Evolutionary conservation across 2,113 vertebrate genomes (phyloP).

Genomic region (Mirounga angustirostris): DNA sequence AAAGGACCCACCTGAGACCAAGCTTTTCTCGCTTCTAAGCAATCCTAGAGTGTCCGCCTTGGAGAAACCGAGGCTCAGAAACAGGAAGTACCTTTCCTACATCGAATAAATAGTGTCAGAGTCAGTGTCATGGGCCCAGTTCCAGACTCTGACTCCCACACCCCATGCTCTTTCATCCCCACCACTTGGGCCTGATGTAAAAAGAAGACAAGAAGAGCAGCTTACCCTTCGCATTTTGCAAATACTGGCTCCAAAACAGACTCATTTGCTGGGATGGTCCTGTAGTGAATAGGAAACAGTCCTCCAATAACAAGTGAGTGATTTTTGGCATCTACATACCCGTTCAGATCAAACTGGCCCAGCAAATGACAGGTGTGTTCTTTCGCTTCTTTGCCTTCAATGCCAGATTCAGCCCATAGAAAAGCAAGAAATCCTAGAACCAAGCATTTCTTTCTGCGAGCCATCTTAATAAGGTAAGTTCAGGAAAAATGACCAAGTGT

Average conservation of each 20-base stretch:
- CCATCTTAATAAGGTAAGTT: conserved; percentile 33
- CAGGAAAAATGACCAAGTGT: conserved; percentile 44
- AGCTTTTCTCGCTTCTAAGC: not conserved
- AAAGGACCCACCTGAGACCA: not conserved
- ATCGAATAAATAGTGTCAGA: not conserved
- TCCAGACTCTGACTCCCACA: no score
- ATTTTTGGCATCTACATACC: conserved; percentile 89
- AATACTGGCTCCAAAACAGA: conserved; percentile 89
- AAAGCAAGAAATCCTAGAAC: conserved; percentile 80
- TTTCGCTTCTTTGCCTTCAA: conserved; percentile 55
- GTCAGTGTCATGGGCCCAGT: not conserved
- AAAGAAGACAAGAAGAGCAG: not conserved
- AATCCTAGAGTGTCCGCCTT: not conserved
- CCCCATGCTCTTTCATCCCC: not conserved
- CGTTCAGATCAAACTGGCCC: conserved; percentile 83
- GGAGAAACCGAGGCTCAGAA: not conserved
- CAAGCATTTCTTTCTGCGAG: conserved; percentile 59
- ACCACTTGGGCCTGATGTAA: no score
- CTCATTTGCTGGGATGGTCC: conserved; percentile 84
- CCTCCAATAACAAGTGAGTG: conserved; percentile 90
- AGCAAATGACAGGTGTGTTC: conserved; percentile 78
- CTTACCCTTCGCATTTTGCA: conserved; percentile 91
- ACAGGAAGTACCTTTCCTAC: not conserved
- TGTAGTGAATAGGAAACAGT: conserved; percentile 91
- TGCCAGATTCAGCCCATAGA: conserved; percentile 32